These are phyloP conservation scores for Caenorhabditis sulstoni DNA, from an alignment of 2,888 invertebrate species.

Conservation along the genomic window DNA sequence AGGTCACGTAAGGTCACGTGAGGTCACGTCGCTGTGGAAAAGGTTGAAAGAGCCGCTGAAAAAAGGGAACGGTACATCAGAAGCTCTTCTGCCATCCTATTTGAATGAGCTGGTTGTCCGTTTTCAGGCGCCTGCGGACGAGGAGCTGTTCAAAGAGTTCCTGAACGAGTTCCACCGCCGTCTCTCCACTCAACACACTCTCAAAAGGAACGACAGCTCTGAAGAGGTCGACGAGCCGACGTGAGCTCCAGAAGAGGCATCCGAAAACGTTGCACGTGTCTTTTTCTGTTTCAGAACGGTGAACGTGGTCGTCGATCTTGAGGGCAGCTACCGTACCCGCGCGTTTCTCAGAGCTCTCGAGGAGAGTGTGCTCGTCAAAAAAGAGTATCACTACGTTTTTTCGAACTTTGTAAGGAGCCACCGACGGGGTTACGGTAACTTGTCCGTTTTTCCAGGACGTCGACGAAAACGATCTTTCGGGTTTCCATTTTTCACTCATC, in stretches of 20 bases:
- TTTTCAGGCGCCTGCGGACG: conserved; percentile 64
- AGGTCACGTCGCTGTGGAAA: too few relatives aligned
- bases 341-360: conserved; percentile 68
- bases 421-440: background rate
- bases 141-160: conserved; percentile 70
- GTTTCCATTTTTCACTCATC: conserved; percentile 70
- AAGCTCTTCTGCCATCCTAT: too few relatives aligned
- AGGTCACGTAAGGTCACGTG: too few relatives aligned
- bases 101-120: too few relatives aligned
- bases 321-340: conserved; percentile 65
- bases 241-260: conserved; percentile 11
- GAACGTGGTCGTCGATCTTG: conserved; percentile 72
- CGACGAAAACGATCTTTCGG: conserved; percentile 66
- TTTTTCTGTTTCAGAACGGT: conserved; percentile 56
- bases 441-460: conserved; percentile 56
- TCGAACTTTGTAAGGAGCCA: conserved; percentile 68
- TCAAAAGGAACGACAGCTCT: conserved; percentile 51
- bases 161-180: conserved; percentile 67
- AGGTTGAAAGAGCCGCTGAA: too few relatives aligned
- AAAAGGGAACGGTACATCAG: too few relatives aligned
- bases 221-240: conserved; percentile 59
- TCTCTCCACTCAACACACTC: conserved; percentile 51
- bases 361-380: conserved; percentile 69
- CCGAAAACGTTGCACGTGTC: background rate
- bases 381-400: conserved; percentile 72